These are phyloP conservation scores for Trochalopteron elliotii DNA, from an alignment of 2,113 vertebrate species.

Conservation along the genomic window DNA sequence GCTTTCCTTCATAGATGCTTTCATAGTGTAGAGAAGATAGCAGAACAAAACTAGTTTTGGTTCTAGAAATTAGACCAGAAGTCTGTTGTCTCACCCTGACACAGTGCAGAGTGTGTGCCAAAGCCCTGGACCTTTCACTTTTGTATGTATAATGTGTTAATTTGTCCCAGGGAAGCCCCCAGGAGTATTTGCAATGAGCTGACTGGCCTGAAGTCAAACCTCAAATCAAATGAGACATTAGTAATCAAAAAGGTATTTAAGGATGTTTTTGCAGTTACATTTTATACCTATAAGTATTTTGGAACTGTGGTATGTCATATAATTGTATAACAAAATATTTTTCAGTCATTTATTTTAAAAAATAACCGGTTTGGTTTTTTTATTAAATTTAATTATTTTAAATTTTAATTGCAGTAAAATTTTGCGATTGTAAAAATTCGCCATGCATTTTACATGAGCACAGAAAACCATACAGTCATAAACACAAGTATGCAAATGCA, in stretches of 20 bases:
- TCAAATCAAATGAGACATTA: not conserved
- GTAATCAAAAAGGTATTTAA: not conserved
- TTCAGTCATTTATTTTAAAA: not conserved
- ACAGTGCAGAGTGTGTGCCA: not conserved
- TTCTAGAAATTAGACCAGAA: not conserved
- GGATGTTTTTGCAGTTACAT: not conserved
- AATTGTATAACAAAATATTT: not conserved
- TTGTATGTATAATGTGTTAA: not conserved
- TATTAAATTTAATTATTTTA: not conserved
- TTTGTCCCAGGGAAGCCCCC: not conserved
- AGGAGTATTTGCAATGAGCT: not conserved
- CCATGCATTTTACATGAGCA: not conserved
- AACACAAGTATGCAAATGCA: not conserved
- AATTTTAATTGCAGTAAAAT: not conserved
- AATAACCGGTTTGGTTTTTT: too few species aligned
- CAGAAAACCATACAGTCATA: not conserved
- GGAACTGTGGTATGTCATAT: not conserved
- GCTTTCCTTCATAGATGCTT: not conserved
- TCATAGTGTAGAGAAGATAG: not conserved
- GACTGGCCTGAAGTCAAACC: not conserved
- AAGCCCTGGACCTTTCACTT: not conserved
- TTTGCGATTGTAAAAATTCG: not conserved
- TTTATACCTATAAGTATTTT: not conserved
- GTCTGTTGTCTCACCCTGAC: not conserved
- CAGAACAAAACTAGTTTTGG: not conserved